Evolutionary conservation across 1,140 invertebrate genomes (phyloP), one percentile per base, ranked within the genome.

Genomic region (Saccostrea cuccullata): DNA sequence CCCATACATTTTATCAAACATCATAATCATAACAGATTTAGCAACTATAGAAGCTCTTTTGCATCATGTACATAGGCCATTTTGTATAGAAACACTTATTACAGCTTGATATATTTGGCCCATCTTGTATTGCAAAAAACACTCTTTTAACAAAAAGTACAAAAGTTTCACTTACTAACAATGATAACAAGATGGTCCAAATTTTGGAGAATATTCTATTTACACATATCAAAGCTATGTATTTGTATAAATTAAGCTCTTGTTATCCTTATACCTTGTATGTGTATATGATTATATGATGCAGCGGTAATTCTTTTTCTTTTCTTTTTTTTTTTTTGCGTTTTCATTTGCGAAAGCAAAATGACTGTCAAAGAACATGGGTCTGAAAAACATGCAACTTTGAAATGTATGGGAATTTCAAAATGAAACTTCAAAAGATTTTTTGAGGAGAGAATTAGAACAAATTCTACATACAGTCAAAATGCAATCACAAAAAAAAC

Each of bases 391-490:
- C 30, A 77, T 64, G 58, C 58, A 2, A 20, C 58, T 20, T 64
- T 64, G 5, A 64, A 64, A 64, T 17, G 5, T 20, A n/a, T 5
- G 17, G 17, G 17, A 64, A 64, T 20, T 64, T 64, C 58, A 64
- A 26, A 36, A 77, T 77, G 70, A 26, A 15, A 77, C 15, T 77
- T 23, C n/a, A 36, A 36, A 5, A 36, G 15, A 30, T 30, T 77
- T 30, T 30, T 36, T 4, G 15, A 4, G 23, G 30, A 6, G 36
- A 26, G 26, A 36, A 15, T 36, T 8, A 77, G 26, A 77, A 20
- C 15, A 77, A 77, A 77, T 77, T 77, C 70, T 77, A 26, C 70
- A 77, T 64, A 64, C 70, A 77, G 70, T 77, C 70, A 30, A 30
- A 36, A 77, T 77, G 70, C 70, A 77, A 77, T 77, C 70, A 77